A percentile compares a stretch with the other conserved stretches of the same genome.
These are phyloP conservation scores for Allolobophora icterica DNA, from an alignment of 2,888 invertebrate genomes.

Conservation along the genomic window DNA sequence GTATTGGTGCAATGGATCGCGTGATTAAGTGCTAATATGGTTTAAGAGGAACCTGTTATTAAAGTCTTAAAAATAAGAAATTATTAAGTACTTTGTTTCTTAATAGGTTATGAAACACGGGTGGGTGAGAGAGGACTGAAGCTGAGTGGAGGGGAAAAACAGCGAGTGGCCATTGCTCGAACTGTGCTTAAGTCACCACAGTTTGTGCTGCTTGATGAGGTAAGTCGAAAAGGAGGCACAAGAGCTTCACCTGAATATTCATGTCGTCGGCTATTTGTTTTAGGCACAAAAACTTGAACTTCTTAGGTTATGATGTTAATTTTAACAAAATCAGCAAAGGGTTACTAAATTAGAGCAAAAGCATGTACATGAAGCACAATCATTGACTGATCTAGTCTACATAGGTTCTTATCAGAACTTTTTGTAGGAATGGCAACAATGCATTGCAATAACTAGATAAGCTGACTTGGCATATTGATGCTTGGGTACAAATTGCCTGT, in stretches of 20 bases:
- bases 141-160: slow-evolving; percentile 96
- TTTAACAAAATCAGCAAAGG: background rate
- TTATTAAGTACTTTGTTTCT: background rate
- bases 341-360: background rate
- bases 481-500: background rate
- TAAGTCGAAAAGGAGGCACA: slow-evolving; percentile 45
- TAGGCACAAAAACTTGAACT: background rate
- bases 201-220: slow-evolving; percentile 91
- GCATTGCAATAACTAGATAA: background rate
- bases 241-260: background rate
- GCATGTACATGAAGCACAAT: background rate
- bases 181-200: slow-evolving; percentile 90
- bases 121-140: slow-evolving; percentile 92
- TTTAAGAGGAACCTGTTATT: no score
- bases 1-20: background rate
- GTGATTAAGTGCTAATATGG: no score
- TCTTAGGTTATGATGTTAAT: background rate
- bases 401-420: background rate
- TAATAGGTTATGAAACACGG: slow-evolving; percentile 65
- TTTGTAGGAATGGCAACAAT: background rate
- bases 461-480: background rate
- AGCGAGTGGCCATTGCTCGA: slow-evolving; percentile 89
- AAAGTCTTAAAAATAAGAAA: background rate
- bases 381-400: background rate
- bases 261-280: background rate